Evolutionary conservation across 1,140 invertebrate species (phyloP).

Genomic region (Hormaphis cornu): DNA sequence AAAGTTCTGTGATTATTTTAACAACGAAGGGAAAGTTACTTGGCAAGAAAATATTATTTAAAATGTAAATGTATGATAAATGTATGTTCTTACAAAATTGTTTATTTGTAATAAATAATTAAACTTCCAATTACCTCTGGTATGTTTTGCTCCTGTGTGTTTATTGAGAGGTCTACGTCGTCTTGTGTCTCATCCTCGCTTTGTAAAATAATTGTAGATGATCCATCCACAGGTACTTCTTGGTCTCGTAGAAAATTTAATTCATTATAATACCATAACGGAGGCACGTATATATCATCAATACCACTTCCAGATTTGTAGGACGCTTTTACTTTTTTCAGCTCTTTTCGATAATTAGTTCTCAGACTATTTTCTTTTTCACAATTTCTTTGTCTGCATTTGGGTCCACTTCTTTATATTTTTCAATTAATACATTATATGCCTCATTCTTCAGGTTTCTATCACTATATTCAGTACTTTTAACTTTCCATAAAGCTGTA

Average conservation of each 20-base stretch:
- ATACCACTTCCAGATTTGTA: not conserved
- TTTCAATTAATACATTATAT: not conserved
- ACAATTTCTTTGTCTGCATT: not conserved
- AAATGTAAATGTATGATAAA: no score
- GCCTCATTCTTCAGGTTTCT: not conserved
- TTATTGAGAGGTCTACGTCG: no score
- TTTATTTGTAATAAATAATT: no score
- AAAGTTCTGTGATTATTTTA: constrained; percentile 32
- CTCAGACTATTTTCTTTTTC: not conserved
- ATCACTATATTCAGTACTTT: not conserved
- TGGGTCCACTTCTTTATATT: not conserved
- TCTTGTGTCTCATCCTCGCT: no score
- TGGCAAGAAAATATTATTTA: constrained; percentile 33
- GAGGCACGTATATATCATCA: not conserved
- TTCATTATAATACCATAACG: not conserved
- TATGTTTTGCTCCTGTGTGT: no score
- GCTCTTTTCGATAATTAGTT: not conserved
- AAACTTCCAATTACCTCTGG: no score
- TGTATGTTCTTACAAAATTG: no score
- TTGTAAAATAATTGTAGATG: no score
- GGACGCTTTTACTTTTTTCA: constrained; percentile 15
- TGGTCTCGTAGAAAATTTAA: not conserved
- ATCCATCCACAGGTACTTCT: not conserved
- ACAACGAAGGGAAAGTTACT: constrained; percentile 30
- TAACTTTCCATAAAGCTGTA: not conserved